These are phyloP conservation scores for Rhingia rostrata DNA, from an alignment of 2,888 invertebrate genomes.

Conservation along the genomic window DNA sequence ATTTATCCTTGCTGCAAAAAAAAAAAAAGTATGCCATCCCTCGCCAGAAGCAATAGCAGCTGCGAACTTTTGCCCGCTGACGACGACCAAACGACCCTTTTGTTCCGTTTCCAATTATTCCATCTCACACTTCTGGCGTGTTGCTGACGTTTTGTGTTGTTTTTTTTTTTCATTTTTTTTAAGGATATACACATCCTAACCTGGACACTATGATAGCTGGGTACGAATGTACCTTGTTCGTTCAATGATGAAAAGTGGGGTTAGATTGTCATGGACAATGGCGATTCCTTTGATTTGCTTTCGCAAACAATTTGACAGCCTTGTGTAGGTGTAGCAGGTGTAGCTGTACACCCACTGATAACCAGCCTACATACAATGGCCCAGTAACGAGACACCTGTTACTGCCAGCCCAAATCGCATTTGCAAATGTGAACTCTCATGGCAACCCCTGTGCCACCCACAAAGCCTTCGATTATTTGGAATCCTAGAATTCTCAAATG, in stretches of 20 bases:
- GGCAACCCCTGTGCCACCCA: neutral
- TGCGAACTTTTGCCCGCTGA: constrained; percentile 29
- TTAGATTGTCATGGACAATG: neutral
- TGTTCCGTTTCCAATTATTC: constrained; percentile 62
- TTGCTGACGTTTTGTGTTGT: constrained; percentile 37
- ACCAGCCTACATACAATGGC: neutral
- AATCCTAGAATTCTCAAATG: neutral
- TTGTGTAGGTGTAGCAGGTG: neutral
- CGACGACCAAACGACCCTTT: constrained; percentile 61
- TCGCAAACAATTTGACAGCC: neutral
- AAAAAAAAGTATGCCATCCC: constrained; percentile 57
- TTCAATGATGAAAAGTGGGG: too few relatives aligned
- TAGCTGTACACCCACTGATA: neutral
- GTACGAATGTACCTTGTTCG: too few relatives aligned
- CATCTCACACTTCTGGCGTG: constrained; percentile 24
- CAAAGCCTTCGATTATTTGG: neutral
- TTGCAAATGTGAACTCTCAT: too few relatives aligned
- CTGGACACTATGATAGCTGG: too few relatives aligned
- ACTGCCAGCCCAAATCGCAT: too few relatives aligned
- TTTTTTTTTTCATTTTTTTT: neutral
- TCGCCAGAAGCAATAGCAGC: constrained; percentile 49
- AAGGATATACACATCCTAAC: neutral
- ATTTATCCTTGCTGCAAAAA: constrained; percentile 42
- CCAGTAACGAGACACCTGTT: too few relatives aligned
- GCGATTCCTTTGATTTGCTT: neutral